Evolutionary conservation across 2,113 vertebrate genomes (phyloP), one percentile per base, ranked within the genome.

Genomic region (Otis tarda): DNA sequence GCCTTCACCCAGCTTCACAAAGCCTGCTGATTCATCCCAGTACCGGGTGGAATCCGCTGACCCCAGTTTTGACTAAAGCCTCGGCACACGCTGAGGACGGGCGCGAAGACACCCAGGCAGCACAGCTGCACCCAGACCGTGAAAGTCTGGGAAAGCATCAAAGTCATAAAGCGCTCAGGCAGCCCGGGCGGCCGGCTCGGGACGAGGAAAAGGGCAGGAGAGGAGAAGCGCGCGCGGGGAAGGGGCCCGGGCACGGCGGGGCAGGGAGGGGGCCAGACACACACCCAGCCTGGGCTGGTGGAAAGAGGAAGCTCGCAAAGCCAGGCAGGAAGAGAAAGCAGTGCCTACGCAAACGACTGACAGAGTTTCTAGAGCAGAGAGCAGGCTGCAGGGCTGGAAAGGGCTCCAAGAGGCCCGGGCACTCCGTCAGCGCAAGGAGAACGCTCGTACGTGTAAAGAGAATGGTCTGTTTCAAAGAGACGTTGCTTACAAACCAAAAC

Each of bases 121-220:
- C 35, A 67, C 57, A 83, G 71, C 60, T 59, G 33, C 2, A 2
- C 53, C 10, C 12, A 45, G 35, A 14, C 27, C 4, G 25, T 13
- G 7, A 27, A 47, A 35, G 65, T 31, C 8, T 4, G 18, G 22
- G 5, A 14, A 22, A 53, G 52, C 2, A 22, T 10, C 17, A 3
- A 43, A 28, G 33, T 2, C 7, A 10, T 4, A 5, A 39, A 50
- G 65, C 1, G 3, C 61, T 33, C 1, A 55, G 35, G 55, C 33
- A 52, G 55, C 0, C 27, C 6, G 35, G 14, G 39, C 33, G 7
- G 47, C 47, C 19, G 43, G 20, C 12, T 0, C 0, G 20, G 60
- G 33, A 33, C 2, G 30, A 63, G 59, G 47, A 56, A 1, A 5
- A 20, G 43, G 19, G 23, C 28, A 61, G 68, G n/a, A 20, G 35